Percentiles rank a stretch among this genome's conserved stretches.
phyloP scores from a whole-genome alignment of 2,797 vertebrate genomes.

The Notolepis coatsorum region DNA sequence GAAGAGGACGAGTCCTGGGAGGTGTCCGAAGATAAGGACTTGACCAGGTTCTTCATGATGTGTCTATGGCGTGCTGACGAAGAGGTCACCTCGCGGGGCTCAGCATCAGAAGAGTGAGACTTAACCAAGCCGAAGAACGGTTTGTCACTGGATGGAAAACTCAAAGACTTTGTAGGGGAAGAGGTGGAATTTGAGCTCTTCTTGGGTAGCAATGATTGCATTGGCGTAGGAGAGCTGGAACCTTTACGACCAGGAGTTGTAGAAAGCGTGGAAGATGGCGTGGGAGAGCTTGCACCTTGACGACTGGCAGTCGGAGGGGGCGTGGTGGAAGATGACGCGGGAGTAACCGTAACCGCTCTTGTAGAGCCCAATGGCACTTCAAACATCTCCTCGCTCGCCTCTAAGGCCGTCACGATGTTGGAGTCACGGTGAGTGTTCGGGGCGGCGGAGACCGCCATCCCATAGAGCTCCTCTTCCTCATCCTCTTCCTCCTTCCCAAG shows the following conservation, averaged over 20 bases:
- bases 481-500: constrained; percentile 94
- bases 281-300: constrained; percentile 67
- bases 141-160: constrained; percentile 86
- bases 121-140: constrained; percentile 89
- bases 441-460: constrained; percentile 66
- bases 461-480: constrained; percentile 86
- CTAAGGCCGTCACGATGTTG: constrained; percentile 89
- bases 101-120: constrained; percentile 90
- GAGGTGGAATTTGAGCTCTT: constrained; percentile 74
- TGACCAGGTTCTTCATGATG: constrained; percentile 94
- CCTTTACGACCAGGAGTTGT: constrained; percentile 30
- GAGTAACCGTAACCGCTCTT: constrained; percentile 51
- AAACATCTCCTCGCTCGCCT: constrained; percentile 93
- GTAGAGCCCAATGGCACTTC: constrained; percentile 71
- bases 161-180: constrained; percentile 83
- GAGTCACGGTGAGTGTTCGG: constrained; percentile 79
- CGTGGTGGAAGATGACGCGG: constrained; percentile 52
- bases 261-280: constrained; percentile 50
- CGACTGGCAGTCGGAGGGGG: constrained; percentile 50
- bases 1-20: constrained; percentile 85
- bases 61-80: constrained; percentile 86
- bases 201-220: constrained; percentile 53
- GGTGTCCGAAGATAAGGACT: constrained; percentile 95
- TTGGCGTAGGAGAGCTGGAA: constrained; percentile 72
- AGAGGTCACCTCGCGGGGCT: constrained; percentile 83